phyloP scores from a whole-genome alignment of 2,113 vertebrate species.

The Ibidorhyncha struthersii region DNA sequence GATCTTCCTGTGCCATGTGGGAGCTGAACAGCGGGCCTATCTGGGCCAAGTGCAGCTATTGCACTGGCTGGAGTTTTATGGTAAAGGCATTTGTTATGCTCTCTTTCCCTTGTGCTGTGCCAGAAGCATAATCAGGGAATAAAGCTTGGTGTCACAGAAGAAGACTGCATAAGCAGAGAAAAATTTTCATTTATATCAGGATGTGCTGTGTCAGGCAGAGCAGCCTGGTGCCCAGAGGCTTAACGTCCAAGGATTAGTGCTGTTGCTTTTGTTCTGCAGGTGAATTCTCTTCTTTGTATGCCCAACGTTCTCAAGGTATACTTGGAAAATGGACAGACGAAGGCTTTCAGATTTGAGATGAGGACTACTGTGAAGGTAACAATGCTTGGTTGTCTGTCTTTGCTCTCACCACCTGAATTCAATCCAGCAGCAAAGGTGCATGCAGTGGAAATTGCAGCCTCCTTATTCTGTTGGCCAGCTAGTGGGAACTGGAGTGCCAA shows the following conservation, averaged over 20 bases:
- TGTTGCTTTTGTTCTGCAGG: conserved; percentile 78
- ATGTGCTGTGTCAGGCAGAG: neutral
- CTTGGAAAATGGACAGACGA: conserved; percentile 97
- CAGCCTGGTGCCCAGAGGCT: neutral
- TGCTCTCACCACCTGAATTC: neutral
- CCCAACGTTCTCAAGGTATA: conserved; percentile 97
- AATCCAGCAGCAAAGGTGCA: neutral
- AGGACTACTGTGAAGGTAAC: conserved; percentile 94
- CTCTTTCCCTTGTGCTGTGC: neutral
- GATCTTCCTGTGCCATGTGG: neutral
- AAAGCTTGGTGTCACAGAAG: neutral
- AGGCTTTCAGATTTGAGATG: conserved; percentile 94
- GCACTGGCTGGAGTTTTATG: neutral
- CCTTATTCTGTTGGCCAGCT: too few species aligned
- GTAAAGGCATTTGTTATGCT: neutral
- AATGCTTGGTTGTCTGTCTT: neutral
- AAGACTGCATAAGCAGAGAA: neutral
- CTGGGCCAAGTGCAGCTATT: neutral
- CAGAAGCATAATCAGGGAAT: neutral
- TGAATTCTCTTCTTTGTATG: conserved; percentile 95
- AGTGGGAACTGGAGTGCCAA: neutral
- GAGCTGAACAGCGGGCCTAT: neutral
- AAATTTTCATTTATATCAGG: neutral
- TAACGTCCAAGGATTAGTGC: neutral
- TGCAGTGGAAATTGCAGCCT: neutral